These are phyloP conservation scores for Elysia crispata DNA, from an alignment of 2,888 invertebrate species.

Conservation along the genomic window DNA sequence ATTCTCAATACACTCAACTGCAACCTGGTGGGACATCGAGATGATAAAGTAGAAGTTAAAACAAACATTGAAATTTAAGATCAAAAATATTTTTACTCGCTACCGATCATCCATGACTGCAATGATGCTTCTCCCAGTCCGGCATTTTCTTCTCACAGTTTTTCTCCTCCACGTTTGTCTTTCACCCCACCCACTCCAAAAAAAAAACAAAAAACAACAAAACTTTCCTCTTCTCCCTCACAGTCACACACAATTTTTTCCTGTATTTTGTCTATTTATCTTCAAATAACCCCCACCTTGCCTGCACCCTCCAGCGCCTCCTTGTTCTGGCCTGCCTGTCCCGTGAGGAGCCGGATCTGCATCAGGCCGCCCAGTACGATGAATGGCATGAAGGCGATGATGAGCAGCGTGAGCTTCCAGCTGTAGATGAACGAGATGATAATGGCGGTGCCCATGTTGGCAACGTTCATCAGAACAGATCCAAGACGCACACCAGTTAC, in stretches of 20 bases:
- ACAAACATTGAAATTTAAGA: too few species aligned
- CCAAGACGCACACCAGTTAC: slow-evolving; percentile 78
- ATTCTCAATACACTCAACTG: slow-evolving; percentile 73
- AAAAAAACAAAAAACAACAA: too few species aligned
- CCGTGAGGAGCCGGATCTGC: slow-evolving; percentile 57
- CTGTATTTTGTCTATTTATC: too few species aligned
- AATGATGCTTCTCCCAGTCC: too few species aligned
- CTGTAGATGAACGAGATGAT: slow-evolving; percentile 77
- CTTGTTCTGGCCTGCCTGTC: slow-evolving; percentile 73
- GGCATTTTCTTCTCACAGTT: too few species aligned
- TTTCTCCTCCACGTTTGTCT: too few species aligned
- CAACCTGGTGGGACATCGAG: slow-evolving; percentile 58
- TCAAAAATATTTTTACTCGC: too few species aligned
- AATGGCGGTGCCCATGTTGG: slow-evolving; percentile 73
- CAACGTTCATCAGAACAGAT: slow-evolving; percentile 73
- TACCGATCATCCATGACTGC: too few species aligned
- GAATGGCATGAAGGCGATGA: slow-evolving; percentile 77
- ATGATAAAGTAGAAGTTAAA: too few species aligned
- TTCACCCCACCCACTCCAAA: too few species aligned
- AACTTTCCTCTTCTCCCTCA: too few species aligned
- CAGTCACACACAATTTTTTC: too few species aligned
- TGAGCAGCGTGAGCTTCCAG: slow-evolving; percentile 77
- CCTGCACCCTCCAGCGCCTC: slow-evolving; percentile 79
- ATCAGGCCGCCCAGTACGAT: slow-evolving; percentile 75
- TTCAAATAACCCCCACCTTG: slow-evolving; percentile 73